Conservation (phyloP, 1,140 invertebrate genomes). For the Papilio xuthus region DNA sequence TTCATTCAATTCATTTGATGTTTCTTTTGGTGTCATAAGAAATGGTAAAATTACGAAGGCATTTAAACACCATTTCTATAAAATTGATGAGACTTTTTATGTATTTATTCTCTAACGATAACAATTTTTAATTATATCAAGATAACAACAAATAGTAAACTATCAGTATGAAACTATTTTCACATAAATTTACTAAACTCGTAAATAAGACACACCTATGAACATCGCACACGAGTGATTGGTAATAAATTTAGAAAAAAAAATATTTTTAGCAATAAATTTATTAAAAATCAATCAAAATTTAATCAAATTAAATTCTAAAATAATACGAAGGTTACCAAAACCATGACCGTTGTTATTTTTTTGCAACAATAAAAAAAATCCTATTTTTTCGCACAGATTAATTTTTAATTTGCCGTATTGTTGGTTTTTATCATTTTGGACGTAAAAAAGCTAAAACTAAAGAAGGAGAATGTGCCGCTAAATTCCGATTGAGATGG, state of each 20-base stretch:
- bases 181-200: conserved; percentile 30
- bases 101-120: not conserved
- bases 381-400: not conserved
- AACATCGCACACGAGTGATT: conserved; percentile 8
- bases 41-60: too few species aligned
- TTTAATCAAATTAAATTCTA: conserved; percentile 27
- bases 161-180: conserved; percentile 1
- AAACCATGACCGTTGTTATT: conserved; percentile 25
- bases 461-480: conserved; percentile 36
- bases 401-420: conserved; percentile 4
- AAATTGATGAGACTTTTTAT: too few species aligned
- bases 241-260: conserved; percentile 19
- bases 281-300: conserved; percentile 38
- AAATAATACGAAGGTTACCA: conserved; percentile 30
- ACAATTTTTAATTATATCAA: not conserved
- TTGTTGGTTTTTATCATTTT: conserved; percentile 6
- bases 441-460: conserved; percentile 20
- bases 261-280: conserved; percentile 24
- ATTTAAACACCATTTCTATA: too few species aligned
- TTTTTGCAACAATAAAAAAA: conserved; percentile 8
- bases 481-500: conserved; percentile 36
- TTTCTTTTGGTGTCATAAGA: too few species aligned
- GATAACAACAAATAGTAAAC: not conserved
- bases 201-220: conserved; percentile 32
- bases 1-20: too few species aligned